phyloP scores from a whole-genome alignment of 2,113 vertebrate genomes.

The Blennius ocellaris region DNA sequence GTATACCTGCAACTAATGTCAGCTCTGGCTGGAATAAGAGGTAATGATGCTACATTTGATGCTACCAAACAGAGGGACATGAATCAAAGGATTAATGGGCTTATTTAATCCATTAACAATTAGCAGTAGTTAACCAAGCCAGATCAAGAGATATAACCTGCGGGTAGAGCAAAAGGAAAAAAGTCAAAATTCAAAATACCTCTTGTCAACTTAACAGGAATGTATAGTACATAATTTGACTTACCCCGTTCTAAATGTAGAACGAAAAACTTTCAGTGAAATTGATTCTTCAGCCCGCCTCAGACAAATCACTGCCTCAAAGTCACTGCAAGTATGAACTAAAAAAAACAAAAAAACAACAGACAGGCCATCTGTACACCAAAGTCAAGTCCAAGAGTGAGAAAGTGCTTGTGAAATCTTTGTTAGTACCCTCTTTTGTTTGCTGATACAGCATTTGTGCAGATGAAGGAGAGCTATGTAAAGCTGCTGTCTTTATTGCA shows the following conservation, averaged over 20 bases:
- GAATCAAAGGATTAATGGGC: slow-evolving; percentile 71
- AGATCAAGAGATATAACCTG: slow-evolving; percentile 32
- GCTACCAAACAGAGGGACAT: slow-evolving; percentile 63
- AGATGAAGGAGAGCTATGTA: neutral
- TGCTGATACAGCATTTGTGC: neutral
- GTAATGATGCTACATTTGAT: slow-evolving; percentile 70
- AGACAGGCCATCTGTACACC: slow-evolving; percentile 48
- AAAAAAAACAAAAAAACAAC: slow-evolving; percentile 42
- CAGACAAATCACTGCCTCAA: slow-evolving; percentile 31
- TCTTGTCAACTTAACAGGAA: slow-evolving; percentile 34
- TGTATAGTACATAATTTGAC: slow-evolving; percentile 19
- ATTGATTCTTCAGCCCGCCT: slow-evolving; percentile 45
- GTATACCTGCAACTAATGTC: slow-evolving; percentile 53
- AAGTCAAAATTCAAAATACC: slow-evolving; percentile 19
- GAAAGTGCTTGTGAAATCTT: slow-evolving; percentile 29
- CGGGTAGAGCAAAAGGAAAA: slow-evolving; percentile 32
- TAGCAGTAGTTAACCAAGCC: slow-evolving; percentile 50
- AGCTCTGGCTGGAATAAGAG: slow-evolving; percentile 55
- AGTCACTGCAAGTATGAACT: slow-evolving; percentile 46
- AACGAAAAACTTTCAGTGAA: slow-evolving; percentile 56
- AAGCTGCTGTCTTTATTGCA: neutral
- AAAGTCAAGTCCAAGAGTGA: slow-evolving; percentile 49
- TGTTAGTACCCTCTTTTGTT: slow-evolving; percentile 19
- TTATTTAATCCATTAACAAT: slow-evolving; percentile 66
- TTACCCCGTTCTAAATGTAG: slow-evolving; percentile 41